phyloP scores from a whole-genome alignment of 35 echinoderm and acorn worm species.

The Holothuria glaberrima region DNA sequence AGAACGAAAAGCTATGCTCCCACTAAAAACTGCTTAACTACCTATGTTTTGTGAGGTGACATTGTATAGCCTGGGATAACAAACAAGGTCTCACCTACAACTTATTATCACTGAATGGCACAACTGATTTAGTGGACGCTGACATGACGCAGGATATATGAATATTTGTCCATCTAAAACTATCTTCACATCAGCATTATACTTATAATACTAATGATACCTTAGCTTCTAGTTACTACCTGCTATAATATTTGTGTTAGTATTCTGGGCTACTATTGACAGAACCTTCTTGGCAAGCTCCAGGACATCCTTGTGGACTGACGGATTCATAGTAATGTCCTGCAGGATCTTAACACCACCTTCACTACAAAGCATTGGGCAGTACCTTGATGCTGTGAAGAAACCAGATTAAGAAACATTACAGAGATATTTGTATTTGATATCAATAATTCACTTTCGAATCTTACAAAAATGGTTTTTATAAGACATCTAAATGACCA shows the following conservation, averaged over 20 bases:
- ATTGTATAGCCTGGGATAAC: no score
- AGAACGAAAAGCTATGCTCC: no score
- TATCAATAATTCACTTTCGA: background rate
- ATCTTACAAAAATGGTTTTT: background rate
- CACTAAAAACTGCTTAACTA: no score
- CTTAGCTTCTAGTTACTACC: background rate
- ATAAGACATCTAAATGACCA: background rate
- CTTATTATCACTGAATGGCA: no score
- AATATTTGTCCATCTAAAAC: no score
- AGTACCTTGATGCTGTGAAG: constrained; percentile 76
- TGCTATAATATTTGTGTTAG: background rate
- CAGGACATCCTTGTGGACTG: constrained; percentile 77
- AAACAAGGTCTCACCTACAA: no score
- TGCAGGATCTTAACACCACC: constrained; percentile 83
- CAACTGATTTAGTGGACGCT: no score
- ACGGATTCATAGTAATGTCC: constrained; percentile 50
- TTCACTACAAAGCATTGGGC: constrained; percentile 89
- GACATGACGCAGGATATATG: no score
- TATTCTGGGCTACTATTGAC: constrained; percentile 63
- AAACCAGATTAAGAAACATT: background rate
- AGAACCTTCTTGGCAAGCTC: constrained; percentile 80
- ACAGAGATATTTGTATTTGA: background rate
- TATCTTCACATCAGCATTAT: no score
- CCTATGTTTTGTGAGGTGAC: no score
- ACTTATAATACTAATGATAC: background rate